A percentile compares a stretch with the other conserved stretches of the same genome.
Evolutionary conservation across 2,888 invertebrate genomes (phyloP).

Genomic region (Caenorhabditis sulstoni): DNA sequence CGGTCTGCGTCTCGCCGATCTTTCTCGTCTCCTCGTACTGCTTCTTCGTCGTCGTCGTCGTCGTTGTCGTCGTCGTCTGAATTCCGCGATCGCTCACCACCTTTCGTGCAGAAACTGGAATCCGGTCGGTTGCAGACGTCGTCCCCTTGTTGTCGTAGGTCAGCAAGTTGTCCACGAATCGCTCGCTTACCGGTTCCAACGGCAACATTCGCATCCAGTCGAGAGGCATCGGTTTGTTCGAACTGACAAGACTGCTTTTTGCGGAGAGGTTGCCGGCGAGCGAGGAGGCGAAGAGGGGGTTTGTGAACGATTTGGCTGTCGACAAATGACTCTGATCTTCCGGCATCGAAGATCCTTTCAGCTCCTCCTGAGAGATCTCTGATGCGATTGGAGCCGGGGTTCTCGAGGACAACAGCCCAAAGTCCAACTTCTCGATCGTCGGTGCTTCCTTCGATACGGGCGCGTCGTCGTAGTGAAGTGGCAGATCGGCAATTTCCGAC

Average conservation of each 20-base stretch:
- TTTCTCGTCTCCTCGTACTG: slow-evolving; percentile 3
- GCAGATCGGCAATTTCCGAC: slow-evolving; percentile 41
- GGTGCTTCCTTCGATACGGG: slow-evolving; percentile 15
- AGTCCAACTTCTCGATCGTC: slow-evolving; percentile 51
- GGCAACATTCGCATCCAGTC: slow-evolving; percentile 57
- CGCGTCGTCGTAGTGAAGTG: slow-evolving; percentile 38
- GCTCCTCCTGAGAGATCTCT: no score
- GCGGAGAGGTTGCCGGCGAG: background rate
- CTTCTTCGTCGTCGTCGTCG: no score
- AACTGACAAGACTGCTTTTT: background rate
- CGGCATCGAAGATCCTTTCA: no score
- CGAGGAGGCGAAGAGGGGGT: slow-evolving; percentile 24
- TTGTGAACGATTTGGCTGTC: slow-evolving; percentile 41
- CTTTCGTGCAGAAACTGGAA: slow-evolving; percentile 6
- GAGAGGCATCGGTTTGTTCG: slow-evolving; percentile 21
- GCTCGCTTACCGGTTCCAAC: slow-evolving; percentile 19
- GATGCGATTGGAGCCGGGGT: slow-evolving; percentile 19
- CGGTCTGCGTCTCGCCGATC: slow-evolving; percentile 47
- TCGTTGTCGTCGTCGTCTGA: slow-evolving; percentile 25
- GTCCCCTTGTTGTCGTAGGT: background rate
- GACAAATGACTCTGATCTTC: background rate
- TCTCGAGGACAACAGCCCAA: slow-evolving; percentile 23
- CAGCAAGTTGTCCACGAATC: slow-evolving; percentile 24
- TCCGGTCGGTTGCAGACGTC: no score
- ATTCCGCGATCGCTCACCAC: slow-evolving; percentile 39